These are phyloP conservation scores for Oriolus oriolus DNA, from an alignment of 2,113 vertebrate species.

Conservation along the genomic window DNA sequence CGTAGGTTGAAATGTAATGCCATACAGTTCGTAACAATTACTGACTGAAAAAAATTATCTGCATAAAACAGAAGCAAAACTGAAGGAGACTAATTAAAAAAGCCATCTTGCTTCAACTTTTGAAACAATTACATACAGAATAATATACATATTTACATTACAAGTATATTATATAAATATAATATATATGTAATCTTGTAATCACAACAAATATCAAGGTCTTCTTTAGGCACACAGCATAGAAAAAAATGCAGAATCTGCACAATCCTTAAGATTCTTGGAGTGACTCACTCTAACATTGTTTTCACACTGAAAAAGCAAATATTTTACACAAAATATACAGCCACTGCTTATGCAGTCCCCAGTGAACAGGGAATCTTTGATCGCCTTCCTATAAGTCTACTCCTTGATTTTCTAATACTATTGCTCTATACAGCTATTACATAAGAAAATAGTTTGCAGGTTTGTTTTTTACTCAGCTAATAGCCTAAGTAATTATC, in stretches of 20 bases:
- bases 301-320: slow-evolving; percentile 73
- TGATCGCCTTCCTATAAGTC: slow-evolving; percentile 22
- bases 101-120: slow-evolving; percentile 71
- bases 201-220: slow-evolving; percentile 87
- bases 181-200: slow-evolving; percentile 82
- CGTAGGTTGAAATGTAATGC: slow-evolving; percentile 72
- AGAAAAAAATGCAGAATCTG: slow-evolving; percentile 76
- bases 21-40: slow-evolving; percentile 70
- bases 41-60: slow-evolving; percentile 67
- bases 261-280: slow-evolving; percentile 72
- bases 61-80: slow-evolving; percentile 75
- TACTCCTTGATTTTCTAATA: slow-evolving; percentile 62
- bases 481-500: slow-evolving; percentile 67
- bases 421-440: slow-evolving; percentile 72
- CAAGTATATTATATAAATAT: slow-evolving; percentile 91
- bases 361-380: slow-evolving; percentile 38
- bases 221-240: slow-evolving; percentile 85
- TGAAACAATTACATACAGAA: slow-evolving; percentile 66
- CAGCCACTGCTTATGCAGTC: slow-evolving; percentile 45
- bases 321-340: slow-evolving; percentile 75
- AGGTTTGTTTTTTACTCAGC: slow-evolving; percentile 58
- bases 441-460: slow-evolving; percentile 79
- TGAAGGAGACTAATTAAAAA: slow-evolving; percentile 63
- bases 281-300: slow-evolving; percentile 68
- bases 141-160: slow-evolving; percentile 89